Percentiles rank a stretch among this genome's conserved stretches.
Conservation (phyloP, 2,888 invertebrate genomes). For the Neoscelio sp. region DNA sequence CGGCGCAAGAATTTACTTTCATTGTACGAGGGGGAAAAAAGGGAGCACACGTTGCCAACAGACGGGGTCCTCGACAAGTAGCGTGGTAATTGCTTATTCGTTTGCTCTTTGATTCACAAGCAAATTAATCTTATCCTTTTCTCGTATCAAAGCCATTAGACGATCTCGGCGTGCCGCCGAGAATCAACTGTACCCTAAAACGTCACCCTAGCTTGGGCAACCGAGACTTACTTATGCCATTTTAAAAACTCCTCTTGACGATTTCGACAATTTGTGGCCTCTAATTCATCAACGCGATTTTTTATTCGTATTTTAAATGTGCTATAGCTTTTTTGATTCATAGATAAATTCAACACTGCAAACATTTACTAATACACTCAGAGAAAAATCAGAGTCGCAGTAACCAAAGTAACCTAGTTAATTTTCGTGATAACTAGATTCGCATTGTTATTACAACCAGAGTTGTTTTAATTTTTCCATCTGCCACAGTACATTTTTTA, state of each 20-base stretch:
- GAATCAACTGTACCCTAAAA: conserved; percentile 73
- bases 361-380: too few relatives aligned
- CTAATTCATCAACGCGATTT: not conserved
- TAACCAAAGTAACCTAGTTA: too few relatives aligned
- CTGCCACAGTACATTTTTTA: too few relatives aligned
- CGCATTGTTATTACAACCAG: too few relatives aligned
- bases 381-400: too few relatives aligned
- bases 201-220: conserved; percentile 74
- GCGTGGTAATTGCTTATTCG: conserved; percentile 78
- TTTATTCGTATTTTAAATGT: too few relatives aligned
- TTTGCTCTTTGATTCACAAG: conserved; percentile 75
- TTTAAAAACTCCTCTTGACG: conserved; percentile 52
- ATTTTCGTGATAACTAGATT: too few relatives aligned
- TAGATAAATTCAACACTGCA: too few relatives aligned
- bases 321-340: too few relatives aligned
- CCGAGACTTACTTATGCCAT: conserved; percentile 63
- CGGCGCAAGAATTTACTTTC: conserved; percentile 53
- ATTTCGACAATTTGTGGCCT: conserved; percentile 5
- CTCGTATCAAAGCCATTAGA: conserved; percentile 79
- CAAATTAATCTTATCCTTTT: conserved; percentile 80
- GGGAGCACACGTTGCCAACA: conserved; percentile 63
- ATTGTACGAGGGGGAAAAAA: conserved; percentile 46
- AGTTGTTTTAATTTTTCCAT: too few relatives aligned
- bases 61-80: conserved; percentile 59
- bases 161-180: conserved; percentile 75